Base-by-base conservation (phyloP, 2,113 vertebrate species). In the Paradoxurus hermaphroditus region DNA sequence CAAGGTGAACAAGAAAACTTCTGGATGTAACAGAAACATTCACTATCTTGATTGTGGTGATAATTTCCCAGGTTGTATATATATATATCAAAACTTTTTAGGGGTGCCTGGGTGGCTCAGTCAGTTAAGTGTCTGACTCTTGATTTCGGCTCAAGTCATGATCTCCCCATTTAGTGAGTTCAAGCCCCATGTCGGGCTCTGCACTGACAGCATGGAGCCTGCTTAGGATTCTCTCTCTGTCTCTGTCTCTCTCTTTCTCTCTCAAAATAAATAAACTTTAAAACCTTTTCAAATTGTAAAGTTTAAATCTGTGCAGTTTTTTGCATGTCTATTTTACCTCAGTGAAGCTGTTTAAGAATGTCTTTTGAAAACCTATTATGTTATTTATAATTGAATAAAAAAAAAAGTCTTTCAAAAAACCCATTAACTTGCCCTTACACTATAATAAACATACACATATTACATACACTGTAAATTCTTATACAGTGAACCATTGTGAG, bases 321-420 rank as follows among this genome's bases (percentile, higher is more conserved):
- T 49, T 46, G 8, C 12, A 53, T 91, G 25, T 72, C 23, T 4
- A 11, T 78, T 92, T 90, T 72, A 87, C 18, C 14, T 91, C 23
- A 51, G 65, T 56, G 19, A 82, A 72, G 5, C 31, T 81, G 14
- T 49, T 67, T 13, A 75, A 96, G 90, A 39, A 13, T 79, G 67
- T 62, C 13, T n/a, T 59, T 87, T 84, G 78, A 93, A 97, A 94
- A 49, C 5, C 11, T 34, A 65, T 41, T 56, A 67, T 41, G 39
- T 41, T 72, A 39, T 72, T 72, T 73, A 27, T 73, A 27, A 23
- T 44, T 44, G 39, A 41, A 44, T 44, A 21, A 36, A 25, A 73
- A 92, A 39, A 12, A 92, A n/a, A 13, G 51, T 53, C 16, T n/a
- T 63, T 86, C 79, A 70, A 94, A 94, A 97, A 94, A 44, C 8